Conservation (phyloP, 2,113 vertebrate species). For the Alligator mississippiensis region DNA sequence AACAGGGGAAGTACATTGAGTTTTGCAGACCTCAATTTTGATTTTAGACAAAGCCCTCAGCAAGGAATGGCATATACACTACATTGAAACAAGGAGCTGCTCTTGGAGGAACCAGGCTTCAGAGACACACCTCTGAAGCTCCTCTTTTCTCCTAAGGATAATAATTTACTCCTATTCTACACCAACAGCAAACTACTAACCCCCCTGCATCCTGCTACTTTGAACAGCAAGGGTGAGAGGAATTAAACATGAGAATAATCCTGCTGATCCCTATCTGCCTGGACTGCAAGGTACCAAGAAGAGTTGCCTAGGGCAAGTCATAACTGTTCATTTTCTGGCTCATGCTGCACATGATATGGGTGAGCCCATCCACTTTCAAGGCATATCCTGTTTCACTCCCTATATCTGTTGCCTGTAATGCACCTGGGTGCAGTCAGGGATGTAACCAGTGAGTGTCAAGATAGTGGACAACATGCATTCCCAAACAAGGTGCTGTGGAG, state of each 20-base stretch:
- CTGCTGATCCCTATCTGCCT: not conserved
- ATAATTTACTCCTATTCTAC: fast-evolving
- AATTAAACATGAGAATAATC: too few species aligned
- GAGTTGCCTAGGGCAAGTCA: not conserved
- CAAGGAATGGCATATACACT: not conserved
- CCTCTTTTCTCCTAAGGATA: not conserved
- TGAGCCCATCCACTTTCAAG: not conserved
- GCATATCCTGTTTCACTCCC: not conserved
- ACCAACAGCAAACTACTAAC: not conserved
- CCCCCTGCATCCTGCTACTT: not conserved
- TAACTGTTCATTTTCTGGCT: too few species aligned
- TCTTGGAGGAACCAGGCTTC: not conserved
- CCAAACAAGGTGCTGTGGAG: not conserved
- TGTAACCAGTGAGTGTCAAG: fast-evolving
- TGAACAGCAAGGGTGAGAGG: not conserved
- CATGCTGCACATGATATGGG: not conserved
- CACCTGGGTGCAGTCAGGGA: too few species aligned
- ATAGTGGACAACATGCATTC: not conserved
- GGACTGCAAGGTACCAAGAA: not conserved
- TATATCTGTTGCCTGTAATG: not conserved
- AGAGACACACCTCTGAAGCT: too few species aligned
- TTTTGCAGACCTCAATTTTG: fast-evolving
- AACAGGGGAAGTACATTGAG: not conserved
- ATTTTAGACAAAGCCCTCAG: not conserved
- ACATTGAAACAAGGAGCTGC: not conserved